These are phyloP conservation scores for Vespertilio murinus DNA, from an alignment of 2,797 vertebrate genomes.

Conservation along the genomic window DNA sequence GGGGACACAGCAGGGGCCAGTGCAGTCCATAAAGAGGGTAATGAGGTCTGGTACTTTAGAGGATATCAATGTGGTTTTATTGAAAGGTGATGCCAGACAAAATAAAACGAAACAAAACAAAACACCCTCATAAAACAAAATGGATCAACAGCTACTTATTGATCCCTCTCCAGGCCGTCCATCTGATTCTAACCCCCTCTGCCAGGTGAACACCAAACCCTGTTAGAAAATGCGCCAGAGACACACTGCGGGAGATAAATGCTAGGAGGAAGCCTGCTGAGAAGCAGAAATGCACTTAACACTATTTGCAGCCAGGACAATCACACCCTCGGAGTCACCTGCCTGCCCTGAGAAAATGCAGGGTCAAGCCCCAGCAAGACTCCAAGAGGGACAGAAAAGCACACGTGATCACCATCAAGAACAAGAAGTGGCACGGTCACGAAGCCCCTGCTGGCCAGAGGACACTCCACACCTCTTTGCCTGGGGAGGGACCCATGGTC, in stretches of 20 bases:
- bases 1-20: neutral
- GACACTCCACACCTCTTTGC: neutral
- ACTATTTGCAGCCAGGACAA: neutral
- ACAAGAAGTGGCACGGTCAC: neutral
- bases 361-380: neutral
- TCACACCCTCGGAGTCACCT: neutral
- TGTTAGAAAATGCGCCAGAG: neutral
- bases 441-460: neutral
- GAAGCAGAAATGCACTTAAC: neutral
- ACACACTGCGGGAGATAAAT: neutral
- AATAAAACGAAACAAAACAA: too few species aligned
- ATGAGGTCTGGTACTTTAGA: too few species aligned
- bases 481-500: neutral
- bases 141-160: too few species aligned
- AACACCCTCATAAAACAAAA: too few species aligned
- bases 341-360: neutral
- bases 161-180: too few species aligned
- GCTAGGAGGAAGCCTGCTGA: neutral
- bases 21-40: neutral
- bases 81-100: too few species aligned
- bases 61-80: too few species aligned
- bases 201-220: too few species aligned
- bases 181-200: too few species aligned
- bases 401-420: fast-evolving
- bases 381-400: neutral